Percentiles rank a stretch among this genome's conserved stretches.
Evolutionary conservation across 2,888 invertebrate species (phyloP).

Genomic region (Rhagonycha lutea): DNA sequence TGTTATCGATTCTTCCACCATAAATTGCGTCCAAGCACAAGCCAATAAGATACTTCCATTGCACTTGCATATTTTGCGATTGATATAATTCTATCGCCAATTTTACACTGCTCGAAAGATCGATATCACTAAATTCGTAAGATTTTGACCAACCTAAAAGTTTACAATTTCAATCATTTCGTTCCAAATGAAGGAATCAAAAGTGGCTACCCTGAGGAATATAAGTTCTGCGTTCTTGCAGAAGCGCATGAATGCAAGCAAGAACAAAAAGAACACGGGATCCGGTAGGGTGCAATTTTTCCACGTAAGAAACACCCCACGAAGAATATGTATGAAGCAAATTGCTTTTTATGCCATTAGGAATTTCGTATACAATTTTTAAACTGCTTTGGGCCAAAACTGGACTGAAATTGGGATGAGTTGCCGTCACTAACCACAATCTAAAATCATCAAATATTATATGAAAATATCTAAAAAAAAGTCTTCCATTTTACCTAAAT

Average conservation of each 20-base stretch:
- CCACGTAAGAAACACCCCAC: slow-evolving; percentile 61
- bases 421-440: slow-evolving; percentile 87
- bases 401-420: slow-evolving; percentile 74
- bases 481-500: slow-evolving; percentile 54
- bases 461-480: background rate
- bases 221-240: slow-evolving; percentile 89
- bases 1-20: slow-evolving; percentile 83
- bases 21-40: slow-evolving; percentile 80
- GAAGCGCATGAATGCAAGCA: slow-evolving; percentile 86
- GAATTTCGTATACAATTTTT: slow-evolving; percentile 82
- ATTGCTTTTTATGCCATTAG: slow-evolving; percentile 84
- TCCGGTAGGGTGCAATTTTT: slow-evolving; percentile 45
- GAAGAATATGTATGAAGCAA: slow-evolving; percentile 74
- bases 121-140: slow-evolving; percentile 86
- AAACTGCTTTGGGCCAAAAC: slow-evolving; percentile 77
- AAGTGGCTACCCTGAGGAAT: slow-evolving; percentile 78
- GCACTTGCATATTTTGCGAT: slow-evolving; percentile 50
- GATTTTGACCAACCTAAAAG: slow-evolving; percentile 78
- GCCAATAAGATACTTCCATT: slow-evolving; percentile 79
- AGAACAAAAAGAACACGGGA: slow-evolving; percentile 70
- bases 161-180: background rate
- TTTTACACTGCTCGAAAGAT: slow-evolving; percentile 75
- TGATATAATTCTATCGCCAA: slow-evolving; percentile 57
- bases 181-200: background rate
- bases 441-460: slow-evolving; percentile 41